These are phyloP conservation scores for Parascotia fuliginaria DNA, from an alignment of 2,888 invertebrate genomes.

Conservation along the genomic window DNA sequence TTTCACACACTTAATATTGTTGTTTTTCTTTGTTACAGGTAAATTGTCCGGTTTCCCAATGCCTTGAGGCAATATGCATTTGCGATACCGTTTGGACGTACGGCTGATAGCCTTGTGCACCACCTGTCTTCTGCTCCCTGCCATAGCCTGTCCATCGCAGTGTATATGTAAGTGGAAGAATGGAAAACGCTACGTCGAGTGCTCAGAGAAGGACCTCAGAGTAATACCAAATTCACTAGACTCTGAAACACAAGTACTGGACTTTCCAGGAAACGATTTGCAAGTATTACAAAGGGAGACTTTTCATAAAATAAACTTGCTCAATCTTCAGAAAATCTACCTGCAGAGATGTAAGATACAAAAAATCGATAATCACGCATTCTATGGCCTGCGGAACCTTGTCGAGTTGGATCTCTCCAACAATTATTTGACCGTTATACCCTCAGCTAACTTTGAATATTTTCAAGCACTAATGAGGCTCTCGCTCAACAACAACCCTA, in stretches of 20 bases:
- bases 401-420: slow-evolving; percentile 95
- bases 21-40: slow-evolving; percentile 73
- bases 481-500: slow-evolving; percentile 92
- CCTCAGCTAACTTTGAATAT: slow-evolving; percentile 91
- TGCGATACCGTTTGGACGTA: slow-evolving; percentile 68
- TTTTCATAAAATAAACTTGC: slow-evolving; percentile 91
- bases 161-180: slow-evolving; percentile 97
- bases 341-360: slow-evolving; percentile 91
- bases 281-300: slow-evolving; percentile 91
- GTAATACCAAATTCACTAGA: slow-evolving; percentile 92
- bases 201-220: slow-evolving; percentile 91
- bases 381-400: slow-evolving; percentile 93
- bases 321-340: slow-evolving; percentile 95
- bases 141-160: slow-evolving; percentile 89
- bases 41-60: slow-evolving; percentile 64
- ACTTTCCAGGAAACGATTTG: slow-evolving; percentile 93
- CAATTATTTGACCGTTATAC: slow-evolving; percentile 92
- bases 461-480: slow-evolving; percentile 94
- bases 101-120: slow-evolving; percentile 80
- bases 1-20: background rate
- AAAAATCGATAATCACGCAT: slow-evolving; percentile 92
- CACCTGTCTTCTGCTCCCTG: slow-evolving; percentile 74
- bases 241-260: slow-evolving; percentile 94
- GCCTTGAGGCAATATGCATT: slow-evolving; percentile 79
- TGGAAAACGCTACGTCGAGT: slow-evolving; percentile 96